These are phyloP conservation scores for Leucophenga montana DNA, from an alignment of 2,888 invertebrate species.

Conservation along the genomic window DNA sequence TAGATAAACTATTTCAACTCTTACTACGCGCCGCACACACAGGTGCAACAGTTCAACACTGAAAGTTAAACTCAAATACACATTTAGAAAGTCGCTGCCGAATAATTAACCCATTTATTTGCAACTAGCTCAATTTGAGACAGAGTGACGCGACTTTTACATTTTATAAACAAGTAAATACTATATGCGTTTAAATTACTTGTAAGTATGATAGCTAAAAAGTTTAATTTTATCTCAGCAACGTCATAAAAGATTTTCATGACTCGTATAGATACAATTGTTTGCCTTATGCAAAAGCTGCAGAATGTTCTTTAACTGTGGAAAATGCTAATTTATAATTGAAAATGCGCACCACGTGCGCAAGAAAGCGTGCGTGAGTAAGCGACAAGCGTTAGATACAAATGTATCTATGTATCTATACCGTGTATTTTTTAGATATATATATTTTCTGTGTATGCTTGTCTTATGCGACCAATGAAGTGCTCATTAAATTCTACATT, in stretches of 20 bases:
- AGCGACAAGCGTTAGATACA: conserved; percentile 5
- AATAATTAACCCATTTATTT: conserved; percentile 24
- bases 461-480: conserved; percentile 47
- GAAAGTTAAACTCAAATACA: too few relatives aligned
- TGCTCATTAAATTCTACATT: conserved; percentile 49
- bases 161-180: too few relatives aligned
- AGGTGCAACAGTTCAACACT: conserved; percentile 13
- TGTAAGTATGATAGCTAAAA: too few relatives aligned
- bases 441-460: conserved; percentile 36
- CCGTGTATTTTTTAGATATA: conserved; percentile 6
- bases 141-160: neutral
- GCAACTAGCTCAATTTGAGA: conserved; percentile 3
- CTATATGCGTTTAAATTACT: too few relatives aligned
- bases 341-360: conserved; percentile 58
- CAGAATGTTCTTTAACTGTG: neutral
- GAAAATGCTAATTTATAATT: conserved; percentile 53
- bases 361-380: conserved; percentile 38
- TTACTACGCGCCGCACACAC: too few relatives aligned
- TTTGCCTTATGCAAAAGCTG: too few relatives aligned
- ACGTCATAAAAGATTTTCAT: too few relatives aligned
- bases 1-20: neutral
- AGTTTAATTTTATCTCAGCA: too few relatives aligned
- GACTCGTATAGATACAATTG: too few relatives aligned
- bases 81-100: conserved; percentile 3
- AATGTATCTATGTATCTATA: conserved; percentile 20